A percentile compares a stretch with the other conserved stretches of the same genome.
Conservation (phyloP, 2,113 vertebrate species). For the Bos javanicus region DNA sequence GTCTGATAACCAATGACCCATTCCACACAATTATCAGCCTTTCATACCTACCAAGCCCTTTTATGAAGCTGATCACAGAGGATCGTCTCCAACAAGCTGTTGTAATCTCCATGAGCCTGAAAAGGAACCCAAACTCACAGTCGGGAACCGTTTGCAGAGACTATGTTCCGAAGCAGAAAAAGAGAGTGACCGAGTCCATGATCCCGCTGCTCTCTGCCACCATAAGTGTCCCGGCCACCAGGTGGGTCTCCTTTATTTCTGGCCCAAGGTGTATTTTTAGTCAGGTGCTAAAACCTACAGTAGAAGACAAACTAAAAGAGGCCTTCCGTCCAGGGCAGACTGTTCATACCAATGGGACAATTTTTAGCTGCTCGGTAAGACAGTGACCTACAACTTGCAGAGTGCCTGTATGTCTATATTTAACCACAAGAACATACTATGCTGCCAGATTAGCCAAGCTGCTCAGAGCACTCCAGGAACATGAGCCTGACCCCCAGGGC, state of each 20-base stretch:
- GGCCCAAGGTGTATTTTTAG: slow-evolving; percentile 69
- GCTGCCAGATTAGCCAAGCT: slow-evolving; percentile 88
- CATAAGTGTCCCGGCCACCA: slow-evolving; percentile 40
- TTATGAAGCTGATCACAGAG: slow-evolving; percentile 95
- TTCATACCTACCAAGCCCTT: slow-evolving; percentile 93
- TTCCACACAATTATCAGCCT: not conserved
- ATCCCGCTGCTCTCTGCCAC: slow-evolving; percentile 19
- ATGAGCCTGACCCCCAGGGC: slow-evolving; percentile 79
- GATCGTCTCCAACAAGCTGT: slow-evolving; percentile 94
- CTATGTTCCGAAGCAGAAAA: slow-evolving; percentile 71
- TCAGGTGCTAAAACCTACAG: slow-evolving; percentile 72
- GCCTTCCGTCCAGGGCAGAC: slow-evolving; percentile 82
- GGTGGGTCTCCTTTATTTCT: slow-evolving; percentile 34
- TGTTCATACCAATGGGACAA: slow-evolving; percentile 89
- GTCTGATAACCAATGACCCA: not conserved
- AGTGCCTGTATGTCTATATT: slow-evolving; percentile 93
- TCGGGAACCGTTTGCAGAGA: slow-evolving; percentile 54
- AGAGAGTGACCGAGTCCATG: slow-evolving; percentile 72
- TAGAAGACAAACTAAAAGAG: slow-evolving; percentile 71
- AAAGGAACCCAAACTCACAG: slow-evolving; percentile 60
- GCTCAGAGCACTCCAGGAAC: slow-evolving; percentile 85
- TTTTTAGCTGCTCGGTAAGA: slow-evolving; percentile 93
- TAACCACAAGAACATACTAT: slow-evolving; percentile 92
- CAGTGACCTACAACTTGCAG: slow-evolving; percentile 87
- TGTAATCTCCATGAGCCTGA: slow-evolving; percentile 89